phyloP scores from a whole-genome alignment of 2,888 invertebrate genomes.

The Diaprepes abbreviatus region DNA sequence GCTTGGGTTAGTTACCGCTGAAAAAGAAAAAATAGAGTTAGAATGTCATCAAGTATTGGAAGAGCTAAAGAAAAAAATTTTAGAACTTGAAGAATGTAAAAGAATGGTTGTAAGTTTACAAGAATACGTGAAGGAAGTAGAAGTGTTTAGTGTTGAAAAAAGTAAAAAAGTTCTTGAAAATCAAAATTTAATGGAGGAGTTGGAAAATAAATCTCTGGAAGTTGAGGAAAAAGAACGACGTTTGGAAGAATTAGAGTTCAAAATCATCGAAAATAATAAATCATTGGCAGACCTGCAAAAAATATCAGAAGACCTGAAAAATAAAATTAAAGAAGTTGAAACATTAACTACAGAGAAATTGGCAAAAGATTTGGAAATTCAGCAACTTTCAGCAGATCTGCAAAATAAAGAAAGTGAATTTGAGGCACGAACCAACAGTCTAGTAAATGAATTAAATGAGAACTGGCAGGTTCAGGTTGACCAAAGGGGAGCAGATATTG shows the following conservation, averaged over 20 bases:
- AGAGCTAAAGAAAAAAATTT: conserved; percentile 17
- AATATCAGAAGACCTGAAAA: conserved; percentile 8
- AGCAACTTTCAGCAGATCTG: conserved; percentile 27
- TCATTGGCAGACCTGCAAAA: background rate
- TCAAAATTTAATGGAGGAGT: conserved; percentile 55
- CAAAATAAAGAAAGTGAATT: conserved; percentile 43
- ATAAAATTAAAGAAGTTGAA: conserved; percentile 27
- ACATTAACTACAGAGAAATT: conserved; percentile 17
- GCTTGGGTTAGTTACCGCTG: conserved; percentile 53
- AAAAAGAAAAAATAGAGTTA: conserved; percentile 57
- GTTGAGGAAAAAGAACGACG: background rate
- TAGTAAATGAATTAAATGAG: conserved; percentile 51
- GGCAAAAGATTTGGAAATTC: conserved; percentile 44
- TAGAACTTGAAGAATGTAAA: conserved; percentile 25
- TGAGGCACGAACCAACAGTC: conserved; percentile 20
- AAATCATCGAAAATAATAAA: background rate
- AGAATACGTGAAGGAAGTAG: conserved; percentile 58
- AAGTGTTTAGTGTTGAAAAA: conserved; percentile 41
- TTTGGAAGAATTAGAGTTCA: conserved; percentile 1
- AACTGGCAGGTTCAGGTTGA: conserved; percentile 72
- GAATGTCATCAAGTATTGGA: conserved; percentile 21
- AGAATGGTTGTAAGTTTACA: conserved; percentile 22
- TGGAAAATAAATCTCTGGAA: conserved; percentile 29
- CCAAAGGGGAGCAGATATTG: conserved; percentile 77
- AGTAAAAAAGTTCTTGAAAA: conserved; percentile 13